These are phyloP conservation scores for Erebia ligea DNA, from an alignment of 2,888 invertebrate species.

Conservation along the genomic window DNA sequence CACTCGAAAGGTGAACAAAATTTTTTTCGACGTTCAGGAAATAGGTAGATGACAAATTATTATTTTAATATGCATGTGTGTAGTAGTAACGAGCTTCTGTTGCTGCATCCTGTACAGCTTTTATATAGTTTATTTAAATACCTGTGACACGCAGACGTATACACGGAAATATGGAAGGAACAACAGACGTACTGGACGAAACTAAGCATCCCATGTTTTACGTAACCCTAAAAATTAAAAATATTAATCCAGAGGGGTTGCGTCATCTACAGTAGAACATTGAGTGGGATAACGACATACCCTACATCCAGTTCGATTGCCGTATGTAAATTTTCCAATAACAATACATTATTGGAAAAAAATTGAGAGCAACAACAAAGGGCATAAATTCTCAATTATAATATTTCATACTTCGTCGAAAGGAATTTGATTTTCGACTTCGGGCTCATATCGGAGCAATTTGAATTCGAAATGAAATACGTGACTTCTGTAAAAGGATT, in stretches of 20 bases:
- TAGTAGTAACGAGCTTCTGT: too few species aligned
- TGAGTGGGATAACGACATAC: not conserved
- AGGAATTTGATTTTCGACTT: conserved; percentile 43
- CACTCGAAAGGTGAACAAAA: too few species aligned
- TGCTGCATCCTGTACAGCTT: too few species aligned
- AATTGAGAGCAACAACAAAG: conserved; percentile 33
- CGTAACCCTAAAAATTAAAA: not conserved
- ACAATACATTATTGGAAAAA: conserved; percentile 30
- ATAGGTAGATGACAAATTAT: too few species aligned
- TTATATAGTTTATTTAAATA: too few species aligned
- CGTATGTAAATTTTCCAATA: conserved; percentile 25
- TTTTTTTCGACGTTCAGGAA: too few species aligned
- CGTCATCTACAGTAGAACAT: not conserved
- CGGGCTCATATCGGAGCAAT: conserved; percentile 39
- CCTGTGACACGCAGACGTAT: too few species aligned
- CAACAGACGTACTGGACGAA: too few species aligned
- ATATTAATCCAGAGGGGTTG: not conserved
- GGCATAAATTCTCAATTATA: conserved; percentile 40
- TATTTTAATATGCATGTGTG: too few species aligned
- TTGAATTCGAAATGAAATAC: conserved; percentile 46
- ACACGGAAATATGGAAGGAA: too few species aligned
- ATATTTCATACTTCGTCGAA: conserved; percentile 41
- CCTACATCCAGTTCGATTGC: not conserved
- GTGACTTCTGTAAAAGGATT: conserved; percentile 38
- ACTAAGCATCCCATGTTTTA: not conserved